A percentile compares a stretch with the other conserved stretches of the same genome.
Evolutionary conservation across 2,113 vertebrate genomes (phyloP).

Genomic region (Coturnix japonica): DNA sequence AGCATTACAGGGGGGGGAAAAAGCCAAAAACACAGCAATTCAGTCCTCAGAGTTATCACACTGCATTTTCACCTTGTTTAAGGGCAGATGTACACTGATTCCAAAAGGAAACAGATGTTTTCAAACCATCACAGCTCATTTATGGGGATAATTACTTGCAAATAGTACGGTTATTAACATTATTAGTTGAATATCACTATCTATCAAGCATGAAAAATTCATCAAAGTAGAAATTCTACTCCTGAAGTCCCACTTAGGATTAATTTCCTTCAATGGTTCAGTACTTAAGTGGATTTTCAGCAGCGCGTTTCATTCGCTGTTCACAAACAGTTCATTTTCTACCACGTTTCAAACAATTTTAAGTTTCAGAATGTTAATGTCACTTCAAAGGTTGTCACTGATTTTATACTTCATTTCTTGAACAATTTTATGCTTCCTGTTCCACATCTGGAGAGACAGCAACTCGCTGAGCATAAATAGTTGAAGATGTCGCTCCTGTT

Average conservation of each 20-base stretch:
- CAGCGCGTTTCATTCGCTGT: background rate
- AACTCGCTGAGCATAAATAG: background rate
- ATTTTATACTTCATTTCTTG: background rate
- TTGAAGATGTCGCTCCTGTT: background rate
- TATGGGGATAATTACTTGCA: slow-evolving; percentile 32
- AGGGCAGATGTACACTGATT: background rate
- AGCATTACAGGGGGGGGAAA: background rate
- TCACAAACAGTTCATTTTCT: background rate
- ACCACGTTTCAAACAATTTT: background rate
- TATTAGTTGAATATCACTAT: background rate
- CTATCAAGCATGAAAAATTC: background rate
- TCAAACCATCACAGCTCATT: slow-evolving; percentile 12
- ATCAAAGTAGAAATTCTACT: background rate
- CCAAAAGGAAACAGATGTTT: slow-evolving; percentile 53
- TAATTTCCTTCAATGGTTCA: background rate
- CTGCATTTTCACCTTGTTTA: slow-evolving; percentile 14
- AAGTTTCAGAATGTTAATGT: background rate
- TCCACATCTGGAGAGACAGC: background rate
- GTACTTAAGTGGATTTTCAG: slow-evolving; percentile 11
- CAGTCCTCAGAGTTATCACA: background rate
- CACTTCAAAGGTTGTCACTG: background rate
- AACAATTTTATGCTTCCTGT: background rate
- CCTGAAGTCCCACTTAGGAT: background rate
- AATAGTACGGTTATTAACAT: slow-evolving; percentile 23
- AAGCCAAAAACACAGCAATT: background rate